Conservation (phyloP, 2,797 vertebrate genomes). For the Sebastes taczanowskii region DNA sequence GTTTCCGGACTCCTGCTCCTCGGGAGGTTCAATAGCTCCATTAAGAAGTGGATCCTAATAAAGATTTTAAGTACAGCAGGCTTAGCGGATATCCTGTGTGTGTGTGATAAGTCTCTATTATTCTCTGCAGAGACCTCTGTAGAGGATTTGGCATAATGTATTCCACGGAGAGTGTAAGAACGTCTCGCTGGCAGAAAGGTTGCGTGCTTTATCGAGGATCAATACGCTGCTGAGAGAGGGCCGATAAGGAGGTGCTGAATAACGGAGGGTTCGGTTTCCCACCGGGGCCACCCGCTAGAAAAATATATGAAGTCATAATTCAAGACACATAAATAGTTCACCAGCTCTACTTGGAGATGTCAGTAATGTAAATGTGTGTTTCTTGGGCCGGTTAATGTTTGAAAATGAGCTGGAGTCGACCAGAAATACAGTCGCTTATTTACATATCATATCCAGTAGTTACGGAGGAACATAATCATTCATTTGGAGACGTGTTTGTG, state of each 20-base stretch:
- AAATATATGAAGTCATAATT: slow-evolving; percentile 20
- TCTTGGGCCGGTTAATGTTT: not conserved
- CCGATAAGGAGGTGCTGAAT: slow-evolving; percentile 24
- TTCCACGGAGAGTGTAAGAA: slow-evolving; percentile 1
- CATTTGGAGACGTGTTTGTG: not conserved
- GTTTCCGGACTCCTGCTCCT: slow-evolving; percentile 24
- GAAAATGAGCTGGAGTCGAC: not conserved
- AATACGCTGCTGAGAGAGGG: slow-evolving; percentile 10
- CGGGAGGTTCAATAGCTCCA: slow-evolving; percentile 34
- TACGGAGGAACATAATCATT: not conserved
- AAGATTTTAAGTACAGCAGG: slow-evolving; percentile 32
- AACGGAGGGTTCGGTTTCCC: slow-evolving; percentile 1
- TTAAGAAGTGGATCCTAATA: slow-evolving; percentile 51
- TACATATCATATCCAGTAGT: not conserved
- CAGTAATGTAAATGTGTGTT: not conserved
- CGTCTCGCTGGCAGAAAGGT: not conserved
- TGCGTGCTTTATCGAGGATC: not conserved
- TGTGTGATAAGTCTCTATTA: slow-evolving; percentile 33
- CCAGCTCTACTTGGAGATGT: not conserved
- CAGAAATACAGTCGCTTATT: not conserved
- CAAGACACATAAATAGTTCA: not conserved
- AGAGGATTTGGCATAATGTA: not conserved
- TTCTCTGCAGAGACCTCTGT: not conserved
- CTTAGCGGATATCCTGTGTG: slow-evolving; percentile 30
- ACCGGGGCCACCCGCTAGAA: not conserved